Evolutionary conservation across 2,797 vertebrate genomes (phyloP), one percentile per base, ranked within the genome.

Genomic region (Hozukius guyotensis): DNA sequence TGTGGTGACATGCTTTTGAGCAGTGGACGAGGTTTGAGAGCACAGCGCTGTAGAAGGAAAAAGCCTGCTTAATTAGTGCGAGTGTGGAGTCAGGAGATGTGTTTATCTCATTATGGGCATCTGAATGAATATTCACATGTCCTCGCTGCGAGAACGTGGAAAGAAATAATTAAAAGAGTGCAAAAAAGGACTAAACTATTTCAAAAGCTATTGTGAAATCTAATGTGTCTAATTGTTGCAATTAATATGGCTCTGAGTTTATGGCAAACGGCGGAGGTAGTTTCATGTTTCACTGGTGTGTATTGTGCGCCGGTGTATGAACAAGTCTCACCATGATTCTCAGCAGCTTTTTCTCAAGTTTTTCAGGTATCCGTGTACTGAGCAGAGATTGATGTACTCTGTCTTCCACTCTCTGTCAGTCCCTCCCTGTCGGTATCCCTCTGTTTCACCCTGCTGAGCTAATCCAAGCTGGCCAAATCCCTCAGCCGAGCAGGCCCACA

Each of bases 41-140:
- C 73, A 74, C 74, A 80, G 80, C 77, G 59, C 79, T 77, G 87
- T 49, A 71, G 80, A 91, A 77, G 80, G 75, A 78, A 85, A 87
- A 91, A 84, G 80, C 65, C 76, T 82, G 87, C 87, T 91, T 95
- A 95, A 95, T 95, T 94, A 94, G 91, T 84, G 79, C 72, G 85
- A 92, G 90, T 91, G 89, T 78, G 68, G 90, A 90, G 85, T 83
- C 79, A 57, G 68, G 78, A 75, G 78, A 86, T 84, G 87, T 86
- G 86, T 88, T 92, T 87, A 82, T 88, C 89, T 89, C 85, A 81
- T 89, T 92, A 90, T 70, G 53, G 65, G 57, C 57, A 80, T 83
- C 86, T 76, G 36, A 78, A 89, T 88, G 85, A 90, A 92, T 91
- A 89, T 92, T 86, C 77, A 80, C 78, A 88, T 66, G 71, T 82